These are phyloP conservation scores for Dexiosoma caninum DNA, from an alignment of 2,888 invertebrate genomes.

Conservation along the genomic window DNA sequence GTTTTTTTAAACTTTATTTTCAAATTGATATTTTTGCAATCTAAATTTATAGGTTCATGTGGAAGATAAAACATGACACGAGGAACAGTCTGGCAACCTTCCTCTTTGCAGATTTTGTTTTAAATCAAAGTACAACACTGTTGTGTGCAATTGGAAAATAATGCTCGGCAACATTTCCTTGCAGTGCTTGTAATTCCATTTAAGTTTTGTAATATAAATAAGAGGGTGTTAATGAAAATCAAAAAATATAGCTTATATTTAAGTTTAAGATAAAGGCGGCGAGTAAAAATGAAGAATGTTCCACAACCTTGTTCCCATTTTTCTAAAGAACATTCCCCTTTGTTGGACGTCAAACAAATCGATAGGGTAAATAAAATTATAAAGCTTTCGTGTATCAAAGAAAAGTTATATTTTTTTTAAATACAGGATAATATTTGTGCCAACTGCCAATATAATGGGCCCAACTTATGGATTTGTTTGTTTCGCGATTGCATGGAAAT, in stretches of 20 bases:
- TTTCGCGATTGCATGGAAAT: constrained; percentile 87
- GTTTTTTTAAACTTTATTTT: too few species aligned
- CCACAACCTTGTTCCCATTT: constrained; percentile 66
- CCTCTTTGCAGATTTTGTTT: background rate
- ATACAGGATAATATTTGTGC: constrained; percentile 82
- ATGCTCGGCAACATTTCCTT: background rate
- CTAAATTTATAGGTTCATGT: too few species aligned
- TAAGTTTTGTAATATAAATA: background rate
- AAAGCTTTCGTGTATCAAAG: constrained; percentile 4
- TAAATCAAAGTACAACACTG: constrained; percentile 34
- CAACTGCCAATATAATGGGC: constrained; percentile 85
- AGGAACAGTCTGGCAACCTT: background rate
- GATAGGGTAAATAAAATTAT: constrained; percentile 67
- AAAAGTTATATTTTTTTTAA: constrained; percentile 14
- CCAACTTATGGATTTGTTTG: constrained; percentile 92
- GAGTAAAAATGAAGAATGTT: constrained; percentile 55
- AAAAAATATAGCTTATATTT: background rate
- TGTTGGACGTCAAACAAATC: constrained; percentile 69
- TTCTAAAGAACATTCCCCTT: constrained; percentile 65
- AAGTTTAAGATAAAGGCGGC: background rate
- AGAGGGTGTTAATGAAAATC: constrained; percentile 18
- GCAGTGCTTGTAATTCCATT: constrained; percentile 3
- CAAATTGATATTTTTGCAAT: too few species aligned
- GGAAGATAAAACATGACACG: too few species aligned
- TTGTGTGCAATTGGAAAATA: constrained; percentile 23